Evolutionary conservation across 2,113 vertebrate species (phyloP).

Genomic region (Arothron firmamentum): DNA sequence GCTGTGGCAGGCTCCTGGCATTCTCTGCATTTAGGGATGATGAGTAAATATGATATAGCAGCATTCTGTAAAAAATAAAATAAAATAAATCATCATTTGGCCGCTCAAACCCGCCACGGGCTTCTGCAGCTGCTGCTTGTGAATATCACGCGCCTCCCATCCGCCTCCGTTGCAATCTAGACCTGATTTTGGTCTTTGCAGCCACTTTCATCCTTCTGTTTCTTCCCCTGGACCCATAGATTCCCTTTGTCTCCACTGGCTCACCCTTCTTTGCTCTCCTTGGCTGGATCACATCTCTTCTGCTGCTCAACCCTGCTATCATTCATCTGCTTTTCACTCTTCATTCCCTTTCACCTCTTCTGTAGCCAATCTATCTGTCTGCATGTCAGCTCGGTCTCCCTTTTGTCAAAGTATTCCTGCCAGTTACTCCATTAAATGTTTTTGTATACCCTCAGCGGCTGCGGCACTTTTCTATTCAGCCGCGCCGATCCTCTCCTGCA

Average conservation of each 20-base stretch:
- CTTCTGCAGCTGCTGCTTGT: constrained; percentile 30
- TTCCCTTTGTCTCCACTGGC: constrained; percentile 21
- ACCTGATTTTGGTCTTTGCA: constrained; percentile 46
- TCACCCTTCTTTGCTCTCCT: constrained; percentile 38
- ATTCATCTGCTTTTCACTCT: constrained; percentile 44
- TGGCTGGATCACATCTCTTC: constrained; percentile 32
- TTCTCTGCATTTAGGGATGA: constrained; percentile 46
- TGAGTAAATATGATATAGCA: constrained; percentile 56
- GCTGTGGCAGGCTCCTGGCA: constrained; percentile 54
- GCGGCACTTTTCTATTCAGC: constrained; percentile 16
- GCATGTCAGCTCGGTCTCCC: constrained; percentile 23
- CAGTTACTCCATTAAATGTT: constrained; percentile 37
- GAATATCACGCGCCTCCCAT: constrained; percentile 35
- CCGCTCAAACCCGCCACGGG: constrained; percentile 20
- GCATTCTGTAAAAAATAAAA: constrained; percentile 21
- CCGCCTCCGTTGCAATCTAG: constrained; percentile 40
- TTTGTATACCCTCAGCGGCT: constrained; percentile 11
- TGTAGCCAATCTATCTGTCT: constrained; percentile 22
- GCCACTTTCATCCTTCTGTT: constrained; percentile 18
- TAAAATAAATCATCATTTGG: constrained; percentile 36
- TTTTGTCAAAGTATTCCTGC: constrained; percentile 39
- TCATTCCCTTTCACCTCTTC: constrained; percentile 28
- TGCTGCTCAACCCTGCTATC: constrained; percentile 20
- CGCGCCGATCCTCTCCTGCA: constrained; percentile 10
- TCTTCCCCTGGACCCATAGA: constrained; percentile 23